Base-by-base conservation (phyloP, 2,797 vertebrate genomes). In the Leptatherina wallacei region DNA sequence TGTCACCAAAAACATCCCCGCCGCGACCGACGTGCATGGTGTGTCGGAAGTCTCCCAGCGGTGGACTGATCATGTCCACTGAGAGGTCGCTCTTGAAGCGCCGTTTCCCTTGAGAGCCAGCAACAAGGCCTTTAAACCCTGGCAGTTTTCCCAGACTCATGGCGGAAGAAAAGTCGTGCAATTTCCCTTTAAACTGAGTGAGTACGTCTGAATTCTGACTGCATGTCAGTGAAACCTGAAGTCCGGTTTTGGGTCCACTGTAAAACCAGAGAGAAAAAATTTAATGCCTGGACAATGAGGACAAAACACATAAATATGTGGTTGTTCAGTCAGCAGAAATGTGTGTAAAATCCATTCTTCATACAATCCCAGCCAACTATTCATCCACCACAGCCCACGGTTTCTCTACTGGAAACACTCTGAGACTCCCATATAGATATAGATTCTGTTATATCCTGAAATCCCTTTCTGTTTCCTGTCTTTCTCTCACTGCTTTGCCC, bases 11-110 rank as follows among this genome's bases (percentile, higher is more conserved):
- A 73, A 97, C 97, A 0, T 99, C 98, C 0, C 98, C 98, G 0
- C 97, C 97, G 0, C 96, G 97, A n/a, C 98, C 98, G 14, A 98
- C 97, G 0, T 99, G 97, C 97, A 99, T 98, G 36, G 97, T 98
- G 81, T 99, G 97, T n/a, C 97, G 95, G 80, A 99, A 98, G 93
- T 99, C 98, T 0, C 94, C 96, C 16, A 99, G 85, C 0, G 98
- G 98, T 0, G 95, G 95, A 87, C 98, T 97, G 92, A 99, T 99
- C 97, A 99, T 99, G 79, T 99, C 97, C 0, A 96, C 92, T 0
- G 96, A 98, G 78, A 99, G 94, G 67, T 96, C 95, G 0, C 94
- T 94, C 88, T 95, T 96, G 73, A 95, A 93, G 12, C 95, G 95
- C 1, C 96, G 94, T 77, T 96, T 97, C 61, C 94, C 89, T 0